These are phyloP conservation scores for Pseudococcus viburni DNA, from an alignment of 2,888 invertebrate species.

Conservation along the genomic window DNA sequence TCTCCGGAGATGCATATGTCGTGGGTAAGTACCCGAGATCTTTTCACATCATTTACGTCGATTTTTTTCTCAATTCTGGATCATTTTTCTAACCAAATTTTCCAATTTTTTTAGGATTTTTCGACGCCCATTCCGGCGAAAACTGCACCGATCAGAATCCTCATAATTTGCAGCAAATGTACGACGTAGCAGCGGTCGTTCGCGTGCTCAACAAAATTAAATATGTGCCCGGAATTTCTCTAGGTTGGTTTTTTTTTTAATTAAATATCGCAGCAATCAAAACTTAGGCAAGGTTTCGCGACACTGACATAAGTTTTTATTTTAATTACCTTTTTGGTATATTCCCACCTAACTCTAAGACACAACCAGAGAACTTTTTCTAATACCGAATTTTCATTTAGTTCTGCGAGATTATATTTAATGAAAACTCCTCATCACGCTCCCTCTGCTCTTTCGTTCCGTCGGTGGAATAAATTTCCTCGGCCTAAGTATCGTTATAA, in stretches of 20 bases:
- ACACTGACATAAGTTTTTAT: constrained; percentile 42
- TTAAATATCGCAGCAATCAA: constrained; percentile 1
- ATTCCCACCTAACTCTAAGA: background rate
- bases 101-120: constrained; percentile 26
- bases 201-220: constrained; percentile 71
- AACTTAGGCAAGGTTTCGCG: background rate
- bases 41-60: background rate
- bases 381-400: background rate
- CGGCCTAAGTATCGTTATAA: background rate
- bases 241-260: constrained; percentile 70
- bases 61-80: background rate
- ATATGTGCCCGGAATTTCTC: constrained; percentile 71
- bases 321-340: background rate
- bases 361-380: background rate
- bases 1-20: constrained; percentile 60
- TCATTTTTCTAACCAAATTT: background rate
- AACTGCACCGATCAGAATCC: constrained; percentile 71
- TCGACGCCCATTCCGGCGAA: constrained; percentile 69
- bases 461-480: background rate
- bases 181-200: constrained; percentile 71
- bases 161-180: constrained; percentile 71
- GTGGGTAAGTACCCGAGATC: constrained; percentile 49
- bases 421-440: background rate
- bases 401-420: background rate
- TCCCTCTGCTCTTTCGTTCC: background rate